Evolutionary conservation across 2,888 invertebrate genomes (phyloP).

Genomic region (Apodemia duryi): DNA sequence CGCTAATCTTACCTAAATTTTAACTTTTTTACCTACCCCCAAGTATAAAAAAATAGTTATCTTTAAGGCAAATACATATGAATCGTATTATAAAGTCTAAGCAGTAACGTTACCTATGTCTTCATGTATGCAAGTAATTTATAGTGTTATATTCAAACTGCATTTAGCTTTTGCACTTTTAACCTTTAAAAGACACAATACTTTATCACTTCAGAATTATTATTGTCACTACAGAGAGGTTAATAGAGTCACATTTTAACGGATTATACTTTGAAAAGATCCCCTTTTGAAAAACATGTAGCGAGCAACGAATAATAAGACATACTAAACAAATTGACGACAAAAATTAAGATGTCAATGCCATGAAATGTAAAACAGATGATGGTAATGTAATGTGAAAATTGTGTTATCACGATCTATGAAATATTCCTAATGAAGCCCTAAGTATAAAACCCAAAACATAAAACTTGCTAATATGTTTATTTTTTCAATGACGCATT

Average conservation of each 20-base stretch:
- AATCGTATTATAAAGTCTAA: no score
- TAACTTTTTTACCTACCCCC: no score
- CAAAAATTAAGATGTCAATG: slow-evolving; percentile 21
- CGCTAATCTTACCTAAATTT: no score
- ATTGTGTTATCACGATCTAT: slow-evolving; percentile 57
- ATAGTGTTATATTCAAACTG: not conserved
- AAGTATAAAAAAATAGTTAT: no score
- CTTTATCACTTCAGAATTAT: not conserved
- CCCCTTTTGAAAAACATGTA: not conserved
- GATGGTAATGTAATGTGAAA: slow-evolving; percentile 45
- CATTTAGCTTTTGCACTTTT: not conserved
- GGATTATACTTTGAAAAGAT: not conserved
- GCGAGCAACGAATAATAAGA: not conserved
- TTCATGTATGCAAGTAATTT: not conserved
- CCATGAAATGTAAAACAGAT: slow-evolving; percentile 9
- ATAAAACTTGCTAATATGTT: not conserved
- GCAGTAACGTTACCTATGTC: not conserved
- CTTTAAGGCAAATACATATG: no score
- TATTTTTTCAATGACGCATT: not conserved
- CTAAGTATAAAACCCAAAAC: not conserved
- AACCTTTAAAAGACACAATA: not conserved
- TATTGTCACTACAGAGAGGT: not conserved
- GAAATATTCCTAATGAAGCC: slow-evolving; percentile 37
- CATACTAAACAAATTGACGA: slow-evolving; percentile 7
- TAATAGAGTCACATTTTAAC: not conserved